These are phyloP conservation scores for Podarcis lilfordi DNA, from an alignment of 2,797 vertebrate genomes.

Conservation along the genomic window DNA sequence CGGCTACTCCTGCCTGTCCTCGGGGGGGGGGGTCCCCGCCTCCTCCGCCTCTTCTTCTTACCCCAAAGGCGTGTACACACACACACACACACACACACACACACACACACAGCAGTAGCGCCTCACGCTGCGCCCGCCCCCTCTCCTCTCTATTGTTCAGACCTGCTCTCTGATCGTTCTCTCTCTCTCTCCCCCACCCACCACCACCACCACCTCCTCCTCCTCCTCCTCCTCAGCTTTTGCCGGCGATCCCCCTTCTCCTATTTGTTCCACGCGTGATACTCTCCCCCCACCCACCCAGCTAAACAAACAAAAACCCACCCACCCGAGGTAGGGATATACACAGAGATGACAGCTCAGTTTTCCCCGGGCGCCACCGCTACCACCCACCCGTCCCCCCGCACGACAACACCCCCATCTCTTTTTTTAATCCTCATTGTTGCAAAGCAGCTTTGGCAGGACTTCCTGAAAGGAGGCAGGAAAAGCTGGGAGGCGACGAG, in stretches of 20 bases:
- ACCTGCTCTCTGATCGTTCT: conserved; percentile 68
- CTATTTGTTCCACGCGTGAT: neutral
- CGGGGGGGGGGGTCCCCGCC: conserved; percentile 44
- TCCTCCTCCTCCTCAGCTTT: conserved; percentile 28
- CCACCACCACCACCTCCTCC: conserved; percentile 30
- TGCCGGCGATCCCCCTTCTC: neutral
- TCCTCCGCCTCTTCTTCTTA: conserved; percentile 38
- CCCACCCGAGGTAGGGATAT: neutral
- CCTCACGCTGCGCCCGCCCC: conserved; percentile 17
- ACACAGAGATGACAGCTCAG: conserved; percentile 25
- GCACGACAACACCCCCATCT: neutral
- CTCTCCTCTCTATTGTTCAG: conserved; percentile 79
- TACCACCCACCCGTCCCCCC: neutral
- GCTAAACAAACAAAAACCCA: neutral
- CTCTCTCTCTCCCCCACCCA: conserved; percentile 46
- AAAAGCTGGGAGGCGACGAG: neutral
- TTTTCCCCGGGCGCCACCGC: neutral
- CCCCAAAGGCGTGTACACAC: neutral
- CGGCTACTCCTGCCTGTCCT: conserved; percentile 37
- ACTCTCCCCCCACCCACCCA: neutral
- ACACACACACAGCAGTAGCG: neutral
- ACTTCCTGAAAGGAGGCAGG: conserved; percentile 23
- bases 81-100: neutral
- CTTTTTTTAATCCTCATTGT: neutral
- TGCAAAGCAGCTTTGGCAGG: neutral